Evolutionary conservation across 2,113 vertebrate genomes (phyloP).

Genomic region (Urocolius indicus): DNA sequence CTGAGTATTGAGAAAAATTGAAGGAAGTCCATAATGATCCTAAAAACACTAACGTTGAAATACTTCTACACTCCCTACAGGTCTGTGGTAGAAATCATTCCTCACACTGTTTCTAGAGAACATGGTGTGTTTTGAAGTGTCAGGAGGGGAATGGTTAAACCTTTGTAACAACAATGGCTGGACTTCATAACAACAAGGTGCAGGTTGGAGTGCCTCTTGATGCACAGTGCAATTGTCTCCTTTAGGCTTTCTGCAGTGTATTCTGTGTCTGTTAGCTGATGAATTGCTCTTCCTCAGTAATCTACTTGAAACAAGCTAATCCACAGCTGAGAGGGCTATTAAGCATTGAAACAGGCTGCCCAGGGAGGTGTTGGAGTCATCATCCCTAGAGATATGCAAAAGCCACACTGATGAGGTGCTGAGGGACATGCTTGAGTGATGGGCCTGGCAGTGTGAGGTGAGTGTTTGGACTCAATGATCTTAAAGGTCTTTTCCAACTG

Average conservation of each 20-base stretch:
- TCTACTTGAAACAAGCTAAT: not conserved
- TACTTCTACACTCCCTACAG: not conserved
- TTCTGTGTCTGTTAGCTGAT: not conserved
- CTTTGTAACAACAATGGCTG: not conserved
- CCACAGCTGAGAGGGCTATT: too few relatives aligned
- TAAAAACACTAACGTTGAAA: not conserved
- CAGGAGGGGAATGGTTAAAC: not conserved
- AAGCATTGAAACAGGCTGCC: too few relatives aligned
- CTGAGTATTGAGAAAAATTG: not conserved
- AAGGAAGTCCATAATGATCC: not conserved
- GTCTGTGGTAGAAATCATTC: not conserved
- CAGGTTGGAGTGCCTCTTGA: not conserved
- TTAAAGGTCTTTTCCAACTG: too few relatives aligned
- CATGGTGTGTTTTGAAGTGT: accelerated
- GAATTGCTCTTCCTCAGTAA: not conserved
- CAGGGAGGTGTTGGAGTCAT: too few relatives aligned
- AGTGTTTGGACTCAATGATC: too few relatives aligned
- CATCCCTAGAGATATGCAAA: too few relatives aligned
- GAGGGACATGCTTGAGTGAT: too few relatives aligned
- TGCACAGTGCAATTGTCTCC: not conserved
- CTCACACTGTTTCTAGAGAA: not conserved
- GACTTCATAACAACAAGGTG: not conserved
- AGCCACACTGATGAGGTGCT: too few relatives aligned
- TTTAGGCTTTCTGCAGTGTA: not conserved
- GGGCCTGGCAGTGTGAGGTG: too few relatives aligned